A percentile compares a stretch with the other conserved stretches of the same genome.
Conservation (phyloP, 2,113 vertebrate genomes). For the Ctenomys sociabilis region DNA sequence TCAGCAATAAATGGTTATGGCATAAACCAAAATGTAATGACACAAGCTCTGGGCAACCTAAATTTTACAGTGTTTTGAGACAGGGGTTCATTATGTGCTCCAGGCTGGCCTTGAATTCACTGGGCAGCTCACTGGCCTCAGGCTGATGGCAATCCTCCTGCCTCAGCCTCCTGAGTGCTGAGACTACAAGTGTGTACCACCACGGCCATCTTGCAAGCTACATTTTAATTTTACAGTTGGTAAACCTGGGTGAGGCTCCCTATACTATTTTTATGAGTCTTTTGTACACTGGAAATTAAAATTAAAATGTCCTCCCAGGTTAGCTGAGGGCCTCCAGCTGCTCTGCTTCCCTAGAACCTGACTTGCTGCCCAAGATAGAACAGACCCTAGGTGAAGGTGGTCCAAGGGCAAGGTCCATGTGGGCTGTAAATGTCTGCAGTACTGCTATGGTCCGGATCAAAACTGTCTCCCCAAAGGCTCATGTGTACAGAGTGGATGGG, state of each 20-base stretch:
- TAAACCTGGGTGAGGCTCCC: neutral
- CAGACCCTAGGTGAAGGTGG: neutral
- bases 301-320: neutral
- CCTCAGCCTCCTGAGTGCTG: neutral
- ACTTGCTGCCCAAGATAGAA: neutral
- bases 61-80: neutral
- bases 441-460: neutral
- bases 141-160: neutral
- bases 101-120: neutral
- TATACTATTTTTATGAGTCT: neutral
- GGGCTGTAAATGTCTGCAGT: neutral
- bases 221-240: neutral
- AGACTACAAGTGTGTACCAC: neutral
- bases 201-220: neutral
- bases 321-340: neutral
- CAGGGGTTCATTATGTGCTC: neutral
- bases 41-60: neutral
- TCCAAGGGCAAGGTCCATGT: neutral
- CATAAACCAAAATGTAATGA: neutral
- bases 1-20: neutral
- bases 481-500: accelerated
- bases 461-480: neutral
- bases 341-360: neutral
- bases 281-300: neutral
- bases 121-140: neutral